A percentile compares a stretch with the other conserved stretches of the same genome.
These are phyloP conservation scores for Amblyteles armatorius DNA, from an alignment of 2,888 invertebrate species.

Conservation along the genomic window DNA sequence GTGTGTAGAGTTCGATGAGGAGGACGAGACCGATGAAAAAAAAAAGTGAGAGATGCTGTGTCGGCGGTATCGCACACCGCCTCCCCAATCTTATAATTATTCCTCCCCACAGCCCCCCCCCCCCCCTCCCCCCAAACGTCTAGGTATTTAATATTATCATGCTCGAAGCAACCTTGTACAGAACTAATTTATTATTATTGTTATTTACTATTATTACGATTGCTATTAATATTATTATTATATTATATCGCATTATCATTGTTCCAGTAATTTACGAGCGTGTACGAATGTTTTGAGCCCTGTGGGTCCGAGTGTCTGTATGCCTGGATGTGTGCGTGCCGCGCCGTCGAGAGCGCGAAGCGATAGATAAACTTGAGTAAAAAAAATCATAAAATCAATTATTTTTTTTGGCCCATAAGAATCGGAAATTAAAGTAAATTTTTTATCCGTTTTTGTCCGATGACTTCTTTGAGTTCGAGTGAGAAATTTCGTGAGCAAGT, in stretches of 20 bases:
- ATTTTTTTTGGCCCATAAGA: not conserved
- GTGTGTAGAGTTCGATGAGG: constrained; percentile 30
- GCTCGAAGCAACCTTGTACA: constrained; percentile 83
- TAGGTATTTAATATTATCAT: constrained; percentile 78
- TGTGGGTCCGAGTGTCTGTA: constrained; percentile 31
- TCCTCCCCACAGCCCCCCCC: constrained; percentile 11
- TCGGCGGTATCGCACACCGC: constrained; percentile 64
- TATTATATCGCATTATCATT: constrained; percentile 80
- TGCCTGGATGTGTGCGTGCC: constrained; percentile 41
- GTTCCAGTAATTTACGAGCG: constrained; percentile 77
- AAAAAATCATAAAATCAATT: not conserved
- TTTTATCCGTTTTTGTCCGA: not conserved
- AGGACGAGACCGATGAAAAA: constrained; percentile 59
- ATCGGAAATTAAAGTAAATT: not conserved
- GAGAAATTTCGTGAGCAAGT: not conserved
- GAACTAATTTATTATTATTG: constrained; percentile 85
- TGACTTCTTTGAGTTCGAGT: not conserved
- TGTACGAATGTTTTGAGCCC: constrained; percentile 36
- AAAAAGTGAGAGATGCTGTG: constrained; percentile 71
- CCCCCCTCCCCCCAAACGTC: constrained; percentile 41
- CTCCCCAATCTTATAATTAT: constrained; percentile 50
- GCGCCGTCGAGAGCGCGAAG: constrained; percentile 48
- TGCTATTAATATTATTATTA: constrained; percentile 77
- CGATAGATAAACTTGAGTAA: constrained; percentile 17
- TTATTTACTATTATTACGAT: constrained; percentile 82